phyloP scores from a whole-genome alignment of 2,113 vertebrate species.

The Microcebus ravelobensis region DNA sequence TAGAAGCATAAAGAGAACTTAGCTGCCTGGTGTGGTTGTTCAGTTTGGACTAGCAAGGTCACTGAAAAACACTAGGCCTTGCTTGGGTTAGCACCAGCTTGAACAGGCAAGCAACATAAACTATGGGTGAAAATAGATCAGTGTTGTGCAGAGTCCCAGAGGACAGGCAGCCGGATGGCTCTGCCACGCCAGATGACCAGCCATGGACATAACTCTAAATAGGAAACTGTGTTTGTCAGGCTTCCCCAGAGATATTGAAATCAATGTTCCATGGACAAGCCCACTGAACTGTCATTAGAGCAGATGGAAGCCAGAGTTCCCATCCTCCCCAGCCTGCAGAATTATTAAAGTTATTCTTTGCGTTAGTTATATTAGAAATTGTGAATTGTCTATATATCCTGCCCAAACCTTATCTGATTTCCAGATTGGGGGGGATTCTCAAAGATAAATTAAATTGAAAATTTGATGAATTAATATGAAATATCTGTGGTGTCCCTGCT shows the following conservation, averaged over 20 bases:
- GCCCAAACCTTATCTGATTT: not conserved
- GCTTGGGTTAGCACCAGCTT: conserved; percentile 69
- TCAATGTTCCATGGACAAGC: conserved; percentile 70
- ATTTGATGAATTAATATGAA: conserved; percentile 1
- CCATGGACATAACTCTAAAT: conserved; percentile 69
- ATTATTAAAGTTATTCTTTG: conserved; percentile 42
- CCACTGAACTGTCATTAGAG: conserved; percentile 69
- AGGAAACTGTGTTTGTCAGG: conserved; percentile 51
- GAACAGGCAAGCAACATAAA: conserved; percentile 67
- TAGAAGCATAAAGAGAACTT: not conserved
- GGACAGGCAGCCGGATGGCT: conserved; percentile 65
- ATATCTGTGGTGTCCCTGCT: not conserved
- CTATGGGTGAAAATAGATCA: conserved; percentile 45
- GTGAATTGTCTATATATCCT: not conserved
- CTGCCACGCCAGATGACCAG: conserved; percentile 69
- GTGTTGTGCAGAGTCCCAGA: conserved; percentile 55
- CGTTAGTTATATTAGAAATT: conserved; percentile 28
- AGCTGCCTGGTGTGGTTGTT: not conserved
- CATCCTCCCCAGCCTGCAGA: not conserved
- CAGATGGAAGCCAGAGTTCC: conserved; percentile 67
- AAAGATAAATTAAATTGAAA: conserved; percentile 45
- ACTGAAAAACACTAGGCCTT: conserved; percentile 58
- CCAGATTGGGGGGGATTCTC: not conserved
- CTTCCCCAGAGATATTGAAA: conserved; percentile 66
- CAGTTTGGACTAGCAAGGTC: conserved; percentile 63